These are phyloP conservation scores for Macroramphosus scolopax DNA, from an alignment of 2,797 vertebrate species.

Conservation along the genomic window DNA sequence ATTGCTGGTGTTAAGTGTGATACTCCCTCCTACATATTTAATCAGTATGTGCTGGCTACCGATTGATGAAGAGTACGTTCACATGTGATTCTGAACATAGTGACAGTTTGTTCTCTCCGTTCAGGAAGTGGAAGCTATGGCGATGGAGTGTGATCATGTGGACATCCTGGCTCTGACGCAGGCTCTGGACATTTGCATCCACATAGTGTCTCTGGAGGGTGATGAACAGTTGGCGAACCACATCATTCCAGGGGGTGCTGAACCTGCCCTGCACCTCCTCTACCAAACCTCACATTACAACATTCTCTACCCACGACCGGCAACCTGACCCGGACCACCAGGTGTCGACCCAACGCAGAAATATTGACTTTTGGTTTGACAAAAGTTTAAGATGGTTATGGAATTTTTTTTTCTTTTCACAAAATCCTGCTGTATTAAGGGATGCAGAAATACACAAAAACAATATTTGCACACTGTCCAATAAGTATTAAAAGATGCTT, in stretches of 20 bases:
- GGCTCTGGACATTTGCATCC: constrained; percentile 74
- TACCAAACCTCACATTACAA: constrained; percentile 80
- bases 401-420: constrained; percentile 36
- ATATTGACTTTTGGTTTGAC: constrained; percentile 25
- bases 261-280: constrained; percentile 77
- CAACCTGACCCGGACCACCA: constrained; percentile 24
- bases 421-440: constrained; percentile 42
- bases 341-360: constrained; percentile 38
- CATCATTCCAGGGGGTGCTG: constrained; percentile 78
- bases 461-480: constrained; percentile 30
- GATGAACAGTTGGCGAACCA: constrained; percentile 72
- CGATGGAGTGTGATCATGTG: constrained; percentile 80
- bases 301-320: constrained; percentile 70
- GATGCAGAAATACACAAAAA: constrained; percentile 2
- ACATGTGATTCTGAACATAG: too few species aligned
- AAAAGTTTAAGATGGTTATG: constrained; percentile 15
- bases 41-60: too few species aligned
- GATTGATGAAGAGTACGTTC: too few species aligned
- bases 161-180: constrained; percentile 82
- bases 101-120: too few species aligned
- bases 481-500: constrained; percentile 12
- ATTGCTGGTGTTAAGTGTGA: neutral
- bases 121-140: constrained; percentile 82
- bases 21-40: too few species aligned
- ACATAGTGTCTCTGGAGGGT: constrained; percentile 78